phyloP scores from a whole-genome alignment of 2,113 vertebrate genomes.

The Romanogobio albipinnatus region DNA sequence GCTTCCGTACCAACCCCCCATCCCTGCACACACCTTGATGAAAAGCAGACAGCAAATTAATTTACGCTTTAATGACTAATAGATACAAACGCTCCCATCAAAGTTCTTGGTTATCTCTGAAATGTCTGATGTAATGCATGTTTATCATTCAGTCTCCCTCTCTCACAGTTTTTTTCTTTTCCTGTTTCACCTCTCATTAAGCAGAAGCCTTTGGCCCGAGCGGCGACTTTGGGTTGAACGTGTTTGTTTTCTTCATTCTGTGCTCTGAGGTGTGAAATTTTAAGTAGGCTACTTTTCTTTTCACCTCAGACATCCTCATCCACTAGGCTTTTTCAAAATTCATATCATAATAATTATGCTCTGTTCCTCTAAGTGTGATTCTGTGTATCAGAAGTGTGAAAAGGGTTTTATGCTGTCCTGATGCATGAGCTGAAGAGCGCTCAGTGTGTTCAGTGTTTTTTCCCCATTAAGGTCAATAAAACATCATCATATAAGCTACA shows the following conservation, averaged over 20 bases:
- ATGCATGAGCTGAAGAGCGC: not conserved
- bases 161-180: not conserved
- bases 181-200: slow-evolving; percentile 31
- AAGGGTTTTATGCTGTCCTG: slow-evolving; percentile 25
- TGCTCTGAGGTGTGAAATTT: slow-evolving; percentile 11
- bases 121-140: not conserved
- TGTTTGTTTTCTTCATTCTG: slow-evolving; percentile 24
- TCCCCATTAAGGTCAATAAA: not conserved
- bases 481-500: not conserved
- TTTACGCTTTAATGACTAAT: slow-evolving; percentile 46
- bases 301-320: slow-evolving; percentile 14
- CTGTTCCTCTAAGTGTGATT: slow-evolving; percentile 13
- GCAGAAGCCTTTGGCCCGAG: not conserved
- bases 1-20: not conserved
- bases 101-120: slow-evolving; percentile 39
- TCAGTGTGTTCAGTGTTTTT: not conserved
- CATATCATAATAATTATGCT: slow-evolving; percentile 23
- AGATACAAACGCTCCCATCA: slow-evolving; percentile 36
- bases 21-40: slow-evolving; percentile 4
- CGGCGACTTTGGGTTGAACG: not conserved
- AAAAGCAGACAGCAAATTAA: slow-evolving; percentile 44
- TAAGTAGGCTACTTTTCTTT: slow-evolving; percentile 26
- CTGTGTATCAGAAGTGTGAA: slow-evolving; percentile 36
- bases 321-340: not conserved
- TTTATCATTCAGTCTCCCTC: not conserved